Base-by-base conservation (phyloP, 2,888 invertebrate species). In the Tachina fera region DNA sequence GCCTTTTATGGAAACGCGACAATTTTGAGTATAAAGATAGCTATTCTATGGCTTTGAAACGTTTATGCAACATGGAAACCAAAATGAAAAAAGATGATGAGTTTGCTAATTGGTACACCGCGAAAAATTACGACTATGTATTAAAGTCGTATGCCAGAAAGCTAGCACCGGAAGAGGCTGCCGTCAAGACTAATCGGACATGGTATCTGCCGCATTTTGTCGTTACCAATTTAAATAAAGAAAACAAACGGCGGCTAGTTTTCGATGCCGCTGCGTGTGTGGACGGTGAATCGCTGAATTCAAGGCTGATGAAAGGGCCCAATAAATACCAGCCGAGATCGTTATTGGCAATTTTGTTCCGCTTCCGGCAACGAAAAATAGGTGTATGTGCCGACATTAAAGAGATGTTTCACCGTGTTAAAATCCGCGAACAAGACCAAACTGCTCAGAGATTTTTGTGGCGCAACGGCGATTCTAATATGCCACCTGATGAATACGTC, bases 401-500 rank as follows among this genome's bases (percentile, higher is more conserved):
- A 5, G 79, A 86, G 53, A 86, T 83, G 83, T 87, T 87, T 41
- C 80, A 75, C 14, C 72, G 68, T 8, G 43, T 85, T 1, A 65
- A 22, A 14, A 85, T 87, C 19, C 67, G 80, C 1, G 45, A 84
- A 43, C 31, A 87, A 10, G 86, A 86, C 71, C 83, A 84, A 39
- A 80, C 72, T 3, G 84, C 83, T n/a, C 83, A 86, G 71, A 45
- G 84, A 5, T 85, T 87, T 22, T 51, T 87, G 8, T 87, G 86
- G 83, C 83, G 87, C 65, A 41, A 68, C 45, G 83, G 79, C 9
- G 45, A 83, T 16, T 43, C 58, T 22, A 43, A 56, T 0, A 61
- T 49, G 22, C 22, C 22, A 3, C 22, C 22, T 2, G 22, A 22
- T 22, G 22, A 22, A 22, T 22, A 22, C 22, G 22, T 22, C 3